Conservation (phyloP, 2,797 vertebrate genomes). For the Xiphophorus birchmanni region DNA sequence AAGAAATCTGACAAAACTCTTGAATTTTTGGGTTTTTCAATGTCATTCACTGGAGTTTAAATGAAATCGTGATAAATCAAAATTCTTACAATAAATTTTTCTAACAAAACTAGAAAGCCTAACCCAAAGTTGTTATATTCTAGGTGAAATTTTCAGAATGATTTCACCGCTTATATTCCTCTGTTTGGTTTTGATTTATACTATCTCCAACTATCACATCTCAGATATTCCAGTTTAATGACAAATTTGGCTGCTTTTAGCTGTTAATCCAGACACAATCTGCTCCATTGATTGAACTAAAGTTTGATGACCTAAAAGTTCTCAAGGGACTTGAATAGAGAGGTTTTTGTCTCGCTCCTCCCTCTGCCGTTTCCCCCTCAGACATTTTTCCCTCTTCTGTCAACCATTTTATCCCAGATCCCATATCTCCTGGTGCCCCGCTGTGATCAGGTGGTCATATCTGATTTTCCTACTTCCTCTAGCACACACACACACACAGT, state of each 20-base stretch:
- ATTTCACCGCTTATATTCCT: neutral
- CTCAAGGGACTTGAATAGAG: neutral
- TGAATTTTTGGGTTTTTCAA: neutral
- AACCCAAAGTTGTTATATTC: neutral
- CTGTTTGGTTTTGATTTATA: neutral
- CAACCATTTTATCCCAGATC: slow-evolving; percentile 20
- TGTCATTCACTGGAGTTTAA: neutral
- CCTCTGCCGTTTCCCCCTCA: slow-evolving; percentile 5
- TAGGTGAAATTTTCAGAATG: neutral
- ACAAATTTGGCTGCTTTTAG: neutral
- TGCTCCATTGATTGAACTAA: neutral
- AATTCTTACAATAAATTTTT: neutral
- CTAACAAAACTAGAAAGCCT: neutral
- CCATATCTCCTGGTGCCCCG: slow-evolving; percentile 38
- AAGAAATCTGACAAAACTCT: too few relatives aligned
- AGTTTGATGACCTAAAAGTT: neutral
- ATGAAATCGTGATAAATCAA: neutral
- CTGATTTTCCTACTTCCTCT: slow-evolving; percentile 60
- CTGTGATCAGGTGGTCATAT: slow-evolving; percentile 57
- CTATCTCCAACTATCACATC: neutral
- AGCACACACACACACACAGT: slow-evolving; percentile 10
- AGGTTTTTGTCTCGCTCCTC: neutral
- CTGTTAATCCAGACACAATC: neutral
- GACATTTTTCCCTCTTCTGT: neutral
- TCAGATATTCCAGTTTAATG: neutral